phyloP scores from a whole-genome alignment of 2,888 invertebrate species.

The Hemistola chrysoprasaria region DNA sequence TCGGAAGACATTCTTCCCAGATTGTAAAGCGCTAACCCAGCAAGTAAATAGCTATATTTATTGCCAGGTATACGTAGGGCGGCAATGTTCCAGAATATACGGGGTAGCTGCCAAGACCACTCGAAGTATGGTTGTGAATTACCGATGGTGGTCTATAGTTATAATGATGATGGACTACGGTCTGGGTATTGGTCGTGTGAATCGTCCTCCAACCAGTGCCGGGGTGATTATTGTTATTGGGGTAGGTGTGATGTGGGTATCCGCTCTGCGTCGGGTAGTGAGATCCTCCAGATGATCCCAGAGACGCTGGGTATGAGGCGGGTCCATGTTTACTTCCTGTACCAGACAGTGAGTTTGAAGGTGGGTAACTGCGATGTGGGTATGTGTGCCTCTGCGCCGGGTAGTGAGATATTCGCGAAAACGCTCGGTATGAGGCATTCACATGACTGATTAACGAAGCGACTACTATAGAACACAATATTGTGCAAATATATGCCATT shows the following conservation, averaged over 20 bases:
- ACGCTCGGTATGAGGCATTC: slow-evolving; percentile 3
- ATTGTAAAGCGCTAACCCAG: slow-evolving; percentile 32
- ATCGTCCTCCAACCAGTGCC: background rate
- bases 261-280: background rate
- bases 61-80: slow-evolving; percentile 28
- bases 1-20: slow-evolving; percentile 21
- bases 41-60: slow-evolving; percentile 26
- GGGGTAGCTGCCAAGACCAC: slow-evolving; percentile 14
- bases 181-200: background rate
- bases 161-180: slow-evolving; percentile 5
- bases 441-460: slow-evolving; percentile 10
- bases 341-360: no score
- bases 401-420: background rate
- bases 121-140: slow-evolving; percentile 7
- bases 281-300: background rate
- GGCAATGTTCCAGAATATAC: slow-evolving; percentile 25
- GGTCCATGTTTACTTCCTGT: no score
- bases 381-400: background rate
- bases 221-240: background rate
- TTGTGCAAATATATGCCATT: slow-evolving; percentile 6
- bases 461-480: slow-evolving; percentile 11
- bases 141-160: slow-evolving; percentile 11
- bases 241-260: background rate
- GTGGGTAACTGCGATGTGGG: no score
- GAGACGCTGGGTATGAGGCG: background rate